Conservation (phyloP, 1,140 invertebrate genomes). For the Chelonus insularis region DNA sequence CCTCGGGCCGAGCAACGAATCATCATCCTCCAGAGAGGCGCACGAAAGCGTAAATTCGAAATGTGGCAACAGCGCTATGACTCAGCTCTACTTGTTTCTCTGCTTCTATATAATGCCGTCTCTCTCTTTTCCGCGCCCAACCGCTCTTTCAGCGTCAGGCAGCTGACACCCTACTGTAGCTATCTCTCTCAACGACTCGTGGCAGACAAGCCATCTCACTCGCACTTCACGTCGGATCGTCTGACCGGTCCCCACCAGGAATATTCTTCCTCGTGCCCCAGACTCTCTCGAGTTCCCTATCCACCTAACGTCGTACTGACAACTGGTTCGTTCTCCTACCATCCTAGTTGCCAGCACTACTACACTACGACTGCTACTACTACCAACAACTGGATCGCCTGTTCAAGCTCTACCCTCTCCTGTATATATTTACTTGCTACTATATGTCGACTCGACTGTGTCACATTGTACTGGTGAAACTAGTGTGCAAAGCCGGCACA, state of each 20-base stretch:
- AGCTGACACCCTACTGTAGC: conserved; percentile 53
- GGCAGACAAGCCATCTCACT: conserved; percentile 17
- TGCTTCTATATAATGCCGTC: background rate
- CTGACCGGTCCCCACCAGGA: conserved; percentile 27
- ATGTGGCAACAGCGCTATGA: conserved; percentile 59
- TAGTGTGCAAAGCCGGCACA: conserved; percentile 36
- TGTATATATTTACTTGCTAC: background rate
- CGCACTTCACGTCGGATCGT: conserved; percentile 21
- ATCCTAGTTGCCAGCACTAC: conserved; percentile 4
- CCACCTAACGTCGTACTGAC: conserved; percentile 27
- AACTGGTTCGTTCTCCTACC: conserved; percentile 38
- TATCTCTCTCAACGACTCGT: conserved; percentile 26
- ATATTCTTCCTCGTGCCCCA: conserved; percentile 51
- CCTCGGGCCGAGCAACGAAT: conserved; percentile 2
- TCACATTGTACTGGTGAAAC: conserved; percentile 35
- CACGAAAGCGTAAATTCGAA: conserved; percentile 34
- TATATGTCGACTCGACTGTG: background rate
- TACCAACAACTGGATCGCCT: background rate
- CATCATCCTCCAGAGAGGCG: conserved; percentile 13
- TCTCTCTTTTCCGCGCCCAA: conserved; percentile 12
- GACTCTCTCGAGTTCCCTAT: conserved; percentile 36
- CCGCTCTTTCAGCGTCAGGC: conserved; percentile 36
- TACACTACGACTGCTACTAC: background rate
- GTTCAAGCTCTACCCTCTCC: background rate
- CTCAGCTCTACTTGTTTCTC: conserved; percentile 50